These are phyloP conservation scores for Mantis religiosa DNA, from an alignment of 2,888 invertebrate genomes.

Conservation along the genomic window DNA sequence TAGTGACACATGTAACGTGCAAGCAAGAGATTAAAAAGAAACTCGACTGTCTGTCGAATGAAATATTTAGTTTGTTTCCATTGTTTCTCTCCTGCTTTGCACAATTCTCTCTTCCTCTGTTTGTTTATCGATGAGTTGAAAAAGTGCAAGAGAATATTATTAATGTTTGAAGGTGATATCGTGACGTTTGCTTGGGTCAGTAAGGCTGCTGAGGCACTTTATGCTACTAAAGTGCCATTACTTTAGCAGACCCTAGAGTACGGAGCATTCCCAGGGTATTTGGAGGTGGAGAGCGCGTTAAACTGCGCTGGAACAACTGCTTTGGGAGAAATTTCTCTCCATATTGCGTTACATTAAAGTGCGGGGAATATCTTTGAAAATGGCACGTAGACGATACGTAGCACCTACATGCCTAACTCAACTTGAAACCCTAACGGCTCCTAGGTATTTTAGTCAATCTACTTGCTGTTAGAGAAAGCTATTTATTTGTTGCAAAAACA, in stretches of 20 bases:
- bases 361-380: neutral
- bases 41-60: neutral
- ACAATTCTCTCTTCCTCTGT: neutral
- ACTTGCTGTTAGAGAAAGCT: too few species aligned
- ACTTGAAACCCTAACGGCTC: too few species aligned
- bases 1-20: neutral
- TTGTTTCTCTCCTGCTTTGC: neutral
- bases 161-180: neutral
- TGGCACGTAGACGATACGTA: neutral
- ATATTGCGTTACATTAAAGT: neutral
- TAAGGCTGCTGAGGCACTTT: neutral
- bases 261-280: neutral
- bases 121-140: neutral
- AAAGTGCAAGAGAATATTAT: neutral
- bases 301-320: neutral
- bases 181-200: neutral
- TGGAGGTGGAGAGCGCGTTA: neutral
- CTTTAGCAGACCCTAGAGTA: neutral
- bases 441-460: too few species aligned
- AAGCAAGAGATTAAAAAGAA: neutral
- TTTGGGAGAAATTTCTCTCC: neutral
- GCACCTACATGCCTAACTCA: too few species aligned
- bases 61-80: neutral
- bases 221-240: neutral
- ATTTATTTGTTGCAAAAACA: too few species aligned